phyloP scores from a whole-genome alignment of 2,113 vertebrate species.

The Ageneiosus marmoratus region DNA sequence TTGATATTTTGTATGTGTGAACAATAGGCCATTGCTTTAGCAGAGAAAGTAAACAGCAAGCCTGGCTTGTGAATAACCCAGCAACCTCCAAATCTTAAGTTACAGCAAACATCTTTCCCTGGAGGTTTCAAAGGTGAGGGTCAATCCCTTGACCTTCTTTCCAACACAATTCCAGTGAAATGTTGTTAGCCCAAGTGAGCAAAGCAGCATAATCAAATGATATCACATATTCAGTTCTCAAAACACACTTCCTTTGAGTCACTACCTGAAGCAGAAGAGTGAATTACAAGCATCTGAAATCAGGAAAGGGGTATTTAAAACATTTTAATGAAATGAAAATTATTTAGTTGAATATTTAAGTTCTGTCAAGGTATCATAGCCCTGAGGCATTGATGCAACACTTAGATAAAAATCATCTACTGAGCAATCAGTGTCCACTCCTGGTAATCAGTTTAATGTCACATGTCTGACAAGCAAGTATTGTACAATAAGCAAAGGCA shows the following conservation, averaged over 20 bases:
- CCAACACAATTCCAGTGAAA: constrained; percentile 17
- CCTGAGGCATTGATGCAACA: not conserved
- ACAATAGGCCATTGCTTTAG: constrained; percentile 32
- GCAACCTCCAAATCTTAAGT: constrained; percentile 30
- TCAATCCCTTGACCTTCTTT: constrained; percentile 40
- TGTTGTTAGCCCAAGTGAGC: not conserved
- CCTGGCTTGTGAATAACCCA: constrained; percentile 42
- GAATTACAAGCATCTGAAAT: not conserved
- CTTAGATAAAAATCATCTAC: constrained; percentile 8
- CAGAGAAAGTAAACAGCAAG: constrained; percentile 35
- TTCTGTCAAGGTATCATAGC: not conserved
- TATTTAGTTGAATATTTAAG: not conserved
- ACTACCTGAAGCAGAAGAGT: not conserved
- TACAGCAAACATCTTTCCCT: constrained; percentile 41
- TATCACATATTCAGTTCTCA: constrained; percentile 1
- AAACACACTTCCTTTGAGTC: not conserved
- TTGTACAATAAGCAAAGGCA: not conserved
- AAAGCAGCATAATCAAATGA: not conserved
- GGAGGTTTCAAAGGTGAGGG: constrained; percentile 30
- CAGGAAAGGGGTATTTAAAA: not conserved
- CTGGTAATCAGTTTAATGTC: constrained; percentile 9
- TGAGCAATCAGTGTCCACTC: not conserved
- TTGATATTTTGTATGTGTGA: constrained; percentile 21
- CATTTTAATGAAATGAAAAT: not conserved
- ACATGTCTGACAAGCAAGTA: not conserved